These are phyloP conservation scores for Pygoscelis antarcticus DNA, from an alignment of 2,113 vertebrate genomes.

Conservation along the genomic window DNA sequence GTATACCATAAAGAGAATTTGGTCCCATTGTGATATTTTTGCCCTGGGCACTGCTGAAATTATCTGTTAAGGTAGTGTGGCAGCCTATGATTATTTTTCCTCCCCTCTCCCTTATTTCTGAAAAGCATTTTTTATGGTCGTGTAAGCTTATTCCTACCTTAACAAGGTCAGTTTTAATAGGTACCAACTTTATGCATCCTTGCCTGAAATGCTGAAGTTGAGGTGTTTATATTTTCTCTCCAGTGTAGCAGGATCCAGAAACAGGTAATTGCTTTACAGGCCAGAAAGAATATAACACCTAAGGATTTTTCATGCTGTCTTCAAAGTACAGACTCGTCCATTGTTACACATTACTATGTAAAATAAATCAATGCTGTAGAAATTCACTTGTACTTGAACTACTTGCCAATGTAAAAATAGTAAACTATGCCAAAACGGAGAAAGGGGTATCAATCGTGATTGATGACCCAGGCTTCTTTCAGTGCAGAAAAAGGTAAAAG, in stretches of 20 bases:
- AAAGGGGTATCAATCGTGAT: neutral
- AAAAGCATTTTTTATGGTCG: neutral
- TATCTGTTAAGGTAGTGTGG: neutral
- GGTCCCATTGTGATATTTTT: neutral
- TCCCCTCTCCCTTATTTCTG: neutral
- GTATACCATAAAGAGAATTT: neutral
- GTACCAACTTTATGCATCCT: neutral
- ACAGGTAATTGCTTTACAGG: slow-evolving; percentile 40
- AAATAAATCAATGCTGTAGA: slow-evolving; percentile 44
- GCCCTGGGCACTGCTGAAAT: neutral
- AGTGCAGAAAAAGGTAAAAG: neutral
- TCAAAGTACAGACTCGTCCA: neutral
- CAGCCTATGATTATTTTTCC: neutral
- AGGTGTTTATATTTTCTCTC: slow-evolving; percentile 13
- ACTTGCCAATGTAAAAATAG: slow-evolving; percentile 46
- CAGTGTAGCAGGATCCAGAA: neutral
- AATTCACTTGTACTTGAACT: slow-evolving; percentile 53
- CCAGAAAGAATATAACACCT: slow-evolving; percentile 53
- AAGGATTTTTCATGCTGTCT: slow-evolving; percentile 36
- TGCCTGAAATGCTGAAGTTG: slow-evolving; percentile 18
- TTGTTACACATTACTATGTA: slow-evolving; percentile 15
- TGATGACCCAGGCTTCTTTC: neutral
- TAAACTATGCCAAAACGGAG: slow-evolving; percentile 25
- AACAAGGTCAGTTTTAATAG: neutral
- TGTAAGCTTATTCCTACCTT: neutral